Conservation (phyloP, 1,140 invertebrate species). For the Streblospio benedicti region DNA sequence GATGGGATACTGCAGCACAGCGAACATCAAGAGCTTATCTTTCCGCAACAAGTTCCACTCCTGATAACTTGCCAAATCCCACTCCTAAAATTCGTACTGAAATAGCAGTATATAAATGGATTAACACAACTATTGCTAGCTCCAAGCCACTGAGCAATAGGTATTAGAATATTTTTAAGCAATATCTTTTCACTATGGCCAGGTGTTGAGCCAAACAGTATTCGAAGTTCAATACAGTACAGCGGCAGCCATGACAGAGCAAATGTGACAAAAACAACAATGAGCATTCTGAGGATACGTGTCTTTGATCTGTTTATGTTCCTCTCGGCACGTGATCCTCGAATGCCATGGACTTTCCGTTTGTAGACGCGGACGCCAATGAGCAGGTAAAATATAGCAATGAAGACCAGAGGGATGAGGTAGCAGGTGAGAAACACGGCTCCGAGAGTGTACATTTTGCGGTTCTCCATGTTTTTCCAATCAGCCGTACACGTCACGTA, state of each 20-base stretch:
- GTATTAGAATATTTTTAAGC: constrained; percentile 35
- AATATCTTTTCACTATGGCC: constrained; percentile 1
- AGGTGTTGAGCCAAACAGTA: constrained; percentile 20
- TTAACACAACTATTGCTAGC: constrained; percentile 92
- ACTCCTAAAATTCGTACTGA: constrained; percentile 85
- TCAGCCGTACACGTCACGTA: constrained; percentile 13
- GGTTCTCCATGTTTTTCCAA: constrained; percentile 52
- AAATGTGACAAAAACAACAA: constrained; percentile 88
- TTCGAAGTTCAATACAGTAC: constrained; percentile 53
- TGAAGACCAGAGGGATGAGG: constrained; percentile 81
- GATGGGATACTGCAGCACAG: too few species aligned
- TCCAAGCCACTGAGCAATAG: constrained; percentile 88
- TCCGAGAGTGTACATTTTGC: constrained; percentile 75
- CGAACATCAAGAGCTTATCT: neutral
- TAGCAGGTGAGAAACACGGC: constrained; percentile 85
- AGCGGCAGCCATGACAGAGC: constrained; percentile 89
- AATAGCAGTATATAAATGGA: constrained; percentile 89
- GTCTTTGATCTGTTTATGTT: constrained; percentile 42
- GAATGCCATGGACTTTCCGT: constrained; percentile 66
- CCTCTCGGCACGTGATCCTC: constrained; percentile 25
- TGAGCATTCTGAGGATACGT: constrained; percentile 60
- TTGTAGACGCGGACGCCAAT: constrained; percentile 88
- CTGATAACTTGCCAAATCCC: constrained; percentile 55
- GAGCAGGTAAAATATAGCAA: constrained; percentile 81
- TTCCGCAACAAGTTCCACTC: constrained; percentile 1